Conservation (phyloP, 2,797 vertebrate genomes). For the Anguilla obscura region DNA sequence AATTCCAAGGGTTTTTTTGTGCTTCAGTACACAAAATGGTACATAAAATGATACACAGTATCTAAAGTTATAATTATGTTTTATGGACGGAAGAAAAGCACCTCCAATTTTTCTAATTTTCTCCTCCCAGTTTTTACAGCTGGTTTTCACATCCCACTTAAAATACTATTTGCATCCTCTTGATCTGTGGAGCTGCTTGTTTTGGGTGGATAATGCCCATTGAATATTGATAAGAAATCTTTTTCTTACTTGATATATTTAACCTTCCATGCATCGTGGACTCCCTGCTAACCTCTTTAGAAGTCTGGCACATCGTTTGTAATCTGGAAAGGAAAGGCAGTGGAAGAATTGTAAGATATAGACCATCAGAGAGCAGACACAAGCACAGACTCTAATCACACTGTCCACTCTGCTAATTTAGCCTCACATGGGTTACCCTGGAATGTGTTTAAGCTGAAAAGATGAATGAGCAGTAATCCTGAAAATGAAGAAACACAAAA, state of each 20-base stretch:
- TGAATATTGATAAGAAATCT: not conserved
- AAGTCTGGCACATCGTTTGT: constrained; percentile 89
- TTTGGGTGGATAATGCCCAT: not conserved
- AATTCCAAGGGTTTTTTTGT: constrained; percentile 27
- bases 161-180: not conserved
- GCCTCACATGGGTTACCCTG: not conserved
- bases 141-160: not conserved
- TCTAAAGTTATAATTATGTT: constrained; percentile 33
- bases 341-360: not conserved
- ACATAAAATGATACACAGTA: not conserved
- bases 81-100: constrained; percentile 29
- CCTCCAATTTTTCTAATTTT: constrained; percentile 22
- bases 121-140: not conserved
- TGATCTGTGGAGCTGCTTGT: not conserved
- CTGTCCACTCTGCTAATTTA: constrained; percentile 6
- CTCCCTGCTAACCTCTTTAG: constrained; percentile 87
- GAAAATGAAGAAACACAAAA: not conserved
- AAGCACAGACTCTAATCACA: constrained; percentile 11
- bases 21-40: not conserved
- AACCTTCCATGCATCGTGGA: constrained; percentile 83
- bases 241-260: constrained; percentile 59
- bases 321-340: constrained; percentile 72
- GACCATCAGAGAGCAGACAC: constrained; percentile 31
- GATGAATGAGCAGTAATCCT: too few relatives aligned
- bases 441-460: not conserved